Percentiles rank a stretch among this genome's conserved stretches.
These are phyloP conservation scores for Orussus abietinus DNA, from an alignment of 1,140 invertebrate genomes.

Conservation along the genomic window DNA sequence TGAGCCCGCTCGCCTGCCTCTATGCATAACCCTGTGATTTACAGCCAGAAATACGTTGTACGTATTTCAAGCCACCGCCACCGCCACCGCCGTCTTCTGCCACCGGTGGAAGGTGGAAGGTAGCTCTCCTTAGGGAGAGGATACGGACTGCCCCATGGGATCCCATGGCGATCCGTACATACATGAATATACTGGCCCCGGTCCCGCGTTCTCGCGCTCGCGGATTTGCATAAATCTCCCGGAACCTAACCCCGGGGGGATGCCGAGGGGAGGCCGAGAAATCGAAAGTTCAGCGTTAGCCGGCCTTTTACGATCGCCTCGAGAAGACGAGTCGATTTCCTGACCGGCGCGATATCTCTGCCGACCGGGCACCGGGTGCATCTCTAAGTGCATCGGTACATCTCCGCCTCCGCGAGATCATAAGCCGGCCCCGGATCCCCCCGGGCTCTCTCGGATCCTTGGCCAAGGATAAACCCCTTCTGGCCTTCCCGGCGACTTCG, in stretches of 20 bases:
- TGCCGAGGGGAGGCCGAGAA: slow-evolving; percentile 33
- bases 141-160: background rate
- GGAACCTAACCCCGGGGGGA: too few relatives aligned
- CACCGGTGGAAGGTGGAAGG: background rate
- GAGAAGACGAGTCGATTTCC: too few relatives aligned
- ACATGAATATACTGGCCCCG: background rate
- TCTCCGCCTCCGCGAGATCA: too few relatives aligned
- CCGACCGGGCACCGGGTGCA: too few relatives aligned
- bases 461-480: too few relatives aligned
- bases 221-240: slow-evolving; percentile 46
- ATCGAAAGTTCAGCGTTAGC: slow-evolving; percentile 38
- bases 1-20: slow-evolving; percentile 13
- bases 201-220: slow-evolving; percentile 16
- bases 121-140: background rate
- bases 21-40: slow-evolving; percentile 44
- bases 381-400: slow-evolving; percentile 2
- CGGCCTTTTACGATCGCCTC: slow-evolving; percentile 25
- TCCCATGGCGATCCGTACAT: slow-evolving; percentile 5
- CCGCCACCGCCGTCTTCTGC: background rate
- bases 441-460: too few relatives aligned
- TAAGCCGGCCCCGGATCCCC: too few relatives aligned
- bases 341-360: too few relatives aligned
- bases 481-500: too few relatives aligned
- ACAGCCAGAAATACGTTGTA: slow-evolving; percentile 35
- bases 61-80: slow-evolving; percentile 22